Base-by-base conservation (phyloP, 2,113 vertebrate species). In the Peucedramus taeniatus region DNA sequence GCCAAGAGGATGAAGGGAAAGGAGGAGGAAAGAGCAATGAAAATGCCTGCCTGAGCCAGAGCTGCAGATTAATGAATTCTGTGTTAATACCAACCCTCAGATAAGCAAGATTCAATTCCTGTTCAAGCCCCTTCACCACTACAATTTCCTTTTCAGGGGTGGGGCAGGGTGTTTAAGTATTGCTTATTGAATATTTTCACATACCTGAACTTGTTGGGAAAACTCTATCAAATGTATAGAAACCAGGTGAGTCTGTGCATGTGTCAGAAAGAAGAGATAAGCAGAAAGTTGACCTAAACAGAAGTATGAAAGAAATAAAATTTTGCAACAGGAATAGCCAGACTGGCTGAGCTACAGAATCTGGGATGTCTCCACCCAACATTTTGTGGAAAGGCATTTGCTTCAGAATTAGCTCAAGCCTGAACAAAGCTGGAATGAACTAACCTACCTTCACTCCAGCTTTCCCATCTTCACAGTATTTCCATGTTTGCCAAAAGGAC, bases 401-500 rank as follows among this genome's bases (percentile, higher is more conserved):
- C 54, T 83, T 90, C 76, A 90, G 54, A 54, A 50, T 69, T 61
- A 83, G 22, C 74, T 82, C 60, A 94, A 94, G 76, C 33, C 71
- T 92, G 80, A 92, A 86, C 72, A 91, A 92, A 83, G 51, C 51
- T 78, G 53, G 27, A 94, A 78, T 75, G 64, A 94, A 68, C 64
- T 90, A 80, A 89, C 31, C 42, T 59, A 39, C 47, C 20, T 68
- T 78, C 35, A 76, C 57, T 94, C n/a, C 60, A 96, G 76, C 10
- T 74, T 90, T 83, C 45, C 51, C 37, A 77, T 47, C 78, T 63
- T 84, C 65, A 90, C 44, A 56, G 39, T 51, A 37, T 66, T 77
- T 87, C 60, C 44, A 11, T 71, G 75, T 84, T 82, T 94, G 44
- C 72, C 49, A 59, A 74, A 93, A 83, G 49, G 33, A 76, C 40